Evolutionary conservation across 1,140 invertebrate species (phyloP), one percentile per base, ranked within the genome.

Genomic region (Phenacoccus solenopsis): DNA sequence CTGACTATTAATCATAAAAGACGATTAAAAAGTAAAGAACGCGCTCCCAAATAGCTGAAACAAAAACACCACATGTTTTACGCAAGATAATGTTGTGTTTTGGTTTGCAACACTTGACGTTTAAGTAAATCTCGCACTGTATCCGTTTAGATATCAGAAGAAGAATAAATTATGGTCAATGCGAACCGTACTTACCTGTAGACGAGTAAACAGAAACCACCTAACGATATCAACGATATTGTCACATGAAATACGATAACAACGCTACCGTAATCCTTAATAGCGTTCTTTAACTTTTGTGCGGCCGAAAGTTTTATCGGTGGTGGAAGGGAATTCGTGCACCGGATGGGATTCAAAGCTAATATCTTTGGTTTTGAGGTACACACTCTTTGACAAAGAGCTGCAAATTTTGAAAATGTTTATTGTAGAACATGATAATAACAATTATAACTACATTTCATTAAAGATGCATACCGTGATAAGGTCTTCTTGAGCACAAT

Each of bases 191-290:
- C 59, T 64, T 64, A 64, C 59, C 59, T 64, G 25, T 27, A 64
- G 13, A 64, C 59, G 9, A 22, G 83, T 35, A 86, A 70, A 80
- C 97, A 98, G 79, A 86, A 93, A 59, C 82, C 80, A 71, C 91
- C 93, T 61, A 98, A 83, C 20, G 93, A 95, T 30, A 88, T 78
- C 32, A 97, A 77, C 9, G 94, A 95, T 72, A 96, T 90, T 57
- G 82, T 78, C 61, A 96, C 80, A 81, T 96, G 93, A 81, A 97
- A 96, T 27, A 91, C 84, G 61, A 95, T 82, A 67, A 96, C 89
- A 32, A 90, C 94, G 12, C 86, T 82, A 72, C 94, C 94, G 82
- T 96, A 98, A 70, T 95, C 91, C 78, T 87, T 88, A 1, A 93
- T 82, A 56, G 92, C 87, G 72, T 82, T 83, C 82, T 91, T 91